Evolutionary conservation across 2,113 vertebrate genomes (phyloP).

Genomic region (Anguilla japonica): DNA sequence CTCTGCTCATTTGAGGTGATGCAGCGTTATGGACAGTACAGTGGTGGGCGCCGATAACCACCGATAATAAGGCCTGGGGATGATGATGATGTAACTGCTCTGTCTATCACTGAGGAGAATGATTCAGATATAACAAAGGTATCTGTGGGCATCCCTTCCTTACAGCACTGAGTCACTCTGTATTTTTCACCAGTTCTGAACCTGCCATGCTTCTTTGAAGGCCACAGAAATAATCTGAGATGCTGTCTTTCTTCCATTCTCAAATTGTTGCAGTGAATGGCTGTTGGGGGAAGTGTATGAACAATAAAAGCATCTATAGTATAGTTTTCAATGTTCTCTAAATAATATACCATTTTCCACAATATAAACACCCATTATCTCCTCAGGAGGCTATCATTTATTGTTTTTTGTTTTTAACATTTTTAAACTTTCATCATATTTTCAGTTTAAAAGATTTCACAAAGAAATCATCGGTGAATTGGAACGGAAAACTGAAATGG

Average conservation of each 20-base stretch:
- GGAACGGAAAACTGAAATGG: slow-evolving; percentile 95
- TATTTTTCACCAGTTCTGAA: background rate
- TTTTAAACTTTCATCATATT: slow-evolving; percentile 29
- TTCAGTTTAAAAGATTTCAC: slow-evolving; percentile 90
- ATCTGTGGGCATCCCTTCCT: background rate
- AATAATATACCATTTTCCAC: background rate
- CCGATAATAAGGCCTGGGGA: background rate
- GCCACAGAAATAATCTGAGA: background rate
- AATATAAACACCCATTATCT: background rate
- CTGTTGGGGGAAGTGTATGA: background rate
- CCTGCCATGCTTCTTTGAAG: background rate
- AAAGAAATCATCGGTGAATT: slow-evolving; percentile 87
- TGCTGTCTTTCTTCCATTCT: background rate
- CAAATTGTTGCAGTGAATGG: background rate
- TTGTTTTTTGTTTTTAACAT: background rate
- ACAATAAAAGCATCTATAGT: too few relatives aligned
- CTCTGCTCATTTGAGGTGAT: background rate
- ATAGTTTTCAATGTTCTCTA: background rate
- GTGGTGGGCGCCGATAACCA: background rate
- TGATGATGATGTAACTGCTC: background rate
- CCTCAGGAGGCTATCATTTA: background rate
- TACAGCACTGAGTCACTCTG: slow-evolving; percentile 6
- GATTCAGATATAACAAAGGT: background rate
- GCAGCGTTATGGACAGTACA: background rate
- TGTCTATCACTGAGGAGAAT: background rate